Evolutionary conservation across 2,113 vertebrate species (phyloP).

Genomic region (Apaloderma vittatum): DNA sequence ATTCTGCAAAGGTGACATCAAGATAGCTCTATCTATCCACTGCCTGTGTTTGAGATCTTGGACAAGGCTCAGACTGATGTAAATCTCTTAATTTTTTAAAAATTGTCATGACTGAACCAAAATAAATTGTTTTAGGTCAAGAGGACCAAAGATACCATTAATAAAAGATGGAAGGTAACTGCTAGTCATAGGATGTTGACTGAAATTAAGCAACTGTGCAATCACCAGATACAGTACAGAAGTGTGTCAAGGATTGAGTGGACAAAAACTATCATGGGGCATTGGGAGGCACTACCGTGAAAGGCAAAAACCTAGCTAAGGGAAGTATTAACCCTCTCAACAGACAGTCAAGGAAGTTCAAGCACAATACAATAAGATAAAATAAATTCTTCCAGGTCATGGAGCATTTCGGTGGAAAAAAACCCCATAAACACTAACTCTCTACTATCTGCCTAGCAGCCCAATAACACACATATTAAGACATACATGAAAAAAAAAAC

Average conservation of each 20-base stretch:
- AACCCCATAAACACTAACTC: background rate
- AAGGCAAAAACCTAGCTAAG: background rate
- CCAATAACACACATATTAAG: background rate
- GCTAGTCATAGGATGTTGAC: background rate
- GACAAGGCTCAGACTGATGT: background rate
- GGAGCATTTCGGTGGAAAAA: background rate
- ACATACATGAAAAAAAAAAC: background rate
- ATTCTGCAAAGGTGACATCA: accelerated
- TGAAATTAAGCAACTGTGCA: background rate
- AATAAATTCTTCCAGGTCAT: slow-evolving; percentile 24
- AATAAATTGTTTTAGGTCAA: background rate
- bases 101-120: background rate
- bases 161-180: background rate
- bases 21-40: background rate
- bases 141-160: background rate
- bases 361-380: background rate
- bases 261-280: background rate
- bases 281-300: background rate
- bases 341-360: background rate
- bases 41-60: background rate
- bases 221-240: background rate
- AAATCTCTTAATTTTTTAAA: background rate
- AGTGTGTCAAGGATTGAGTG: background rate
- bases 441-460: background rate
- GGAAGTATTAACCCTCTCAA: background rate